Evolutionary conservation across 2,888 invertebrate species (phyloP).

Genomic region (Agrotis clavis): DNA sequence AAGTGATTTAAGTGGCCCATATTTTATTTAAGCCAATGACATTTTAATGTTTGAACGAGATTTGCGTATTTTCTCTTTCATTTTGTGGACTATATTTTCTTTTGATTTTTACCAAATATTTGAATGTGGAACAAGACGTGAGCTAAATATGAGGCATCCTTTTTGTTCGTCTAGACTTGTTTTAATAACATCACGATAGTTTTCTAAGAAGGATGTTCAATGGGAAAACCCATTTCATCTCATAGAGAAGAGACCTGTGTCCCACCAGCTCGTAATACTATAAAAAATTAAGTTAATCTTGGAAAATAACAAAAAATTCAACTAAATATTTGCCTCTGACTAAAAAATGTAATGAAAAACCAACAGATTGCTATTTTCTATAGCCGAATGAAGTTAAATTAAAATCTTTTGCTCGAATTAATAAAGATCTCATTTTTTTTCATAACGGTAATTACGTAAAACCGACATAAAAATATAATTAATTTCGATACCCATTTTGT

Average conservation of each 20-base stretch:
- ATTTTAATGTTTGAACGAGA: slow-evolving; percentile 7
- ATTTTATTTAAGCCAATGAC: slow-evolving; percentile 40
- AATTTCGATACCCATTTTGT: background rate
- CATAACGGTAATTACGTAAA: background rate
- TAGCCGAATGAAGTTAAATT: background rate
- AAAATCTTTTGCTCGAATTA: slow-evolving; percentile 12
- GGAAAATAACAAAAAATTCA: too few relatives aligned
- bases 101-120: too few relatives aligned
- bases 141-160: background rate
- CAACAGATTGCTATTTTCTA: too few relatives aligned
- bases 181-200: background rate
- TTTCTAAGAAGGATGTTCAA: background rate
- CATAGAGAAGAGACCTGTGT: too few relatives aligned
- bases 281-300: too few relatives aligned
- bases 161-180: slow-evolving; percentile 14
- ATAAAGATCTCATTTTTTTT: background rate
- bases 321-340: too few relatives aligned
- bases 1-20: slow-evolving; percentile 41
- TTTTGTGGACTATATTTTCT: background rate
- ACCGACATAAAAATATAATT: background rate
- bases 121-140: background rate
- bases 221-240: too few relatives aligned
- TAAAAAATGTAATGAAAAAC: too few relatives aligned
- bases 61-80: background rate
- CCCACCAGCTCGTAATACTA: too few relatives aligned